phyloP scores from a whole-genome alignment of 2,797 vertebrate species.

The Pygocentrus nattereri region DNA sequence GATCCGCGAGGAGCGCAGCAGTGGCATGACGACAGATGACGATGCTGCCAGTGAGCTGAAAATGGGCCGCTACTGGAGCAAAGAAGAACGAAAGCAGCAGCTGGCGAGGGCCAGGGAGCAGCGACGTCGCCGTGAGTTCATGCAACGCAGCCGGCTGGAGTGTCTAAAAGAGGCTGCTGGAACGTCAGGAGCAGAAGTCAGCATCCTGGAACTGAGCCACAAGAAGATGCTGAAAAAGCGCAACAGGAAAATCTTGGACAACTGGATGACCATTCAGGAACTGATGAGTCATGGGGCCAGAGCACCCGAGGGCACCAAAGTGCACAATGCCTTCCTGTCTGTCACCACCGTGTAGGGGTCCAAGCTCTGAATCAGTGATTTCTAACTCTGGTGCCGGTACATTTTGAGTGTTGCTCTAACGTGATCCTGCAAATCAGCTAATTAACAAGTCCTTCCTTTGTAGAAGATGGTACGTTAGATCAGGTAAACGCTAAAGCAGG shows the following conservation, averaged over 20 bases:
- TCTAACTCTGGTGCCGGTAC: background rate
- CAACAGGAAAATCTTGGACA: constrained; percentile 98
- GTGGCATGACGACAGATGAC: constrained; percentile 93
- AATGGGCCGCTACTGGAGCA: constrained; percentile 98
- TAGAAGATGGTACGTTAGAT: background rate
- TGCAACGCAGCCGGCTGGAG: constrained; percentile 93
- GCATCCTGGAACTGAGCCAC: constrained; percentile 96
- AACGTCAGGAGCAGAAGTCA: constrained; percentile 81
- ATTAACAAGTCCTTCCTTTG: background rate
- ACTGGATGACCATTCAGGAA: constrained; percentile 99
- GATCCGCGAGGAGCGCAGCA: constrained; percentile 94
- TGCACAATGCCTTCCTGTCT: constrained; percentile 96
- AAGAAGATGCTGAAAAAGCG: constrained; percentile 99
- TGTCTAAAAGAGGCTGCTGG: constrained; percentile 86
- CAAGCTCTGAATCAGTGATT: background rate
- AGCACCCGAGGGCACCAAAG: constrained; percentile 90
- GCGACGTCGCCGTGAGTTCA: constrained; percentile 90
- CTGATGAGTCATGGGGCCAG: constrained; percentile 95
- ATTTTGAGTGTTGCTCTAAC: background rate
- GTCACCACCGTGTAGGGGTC: constrained; percentile 91
- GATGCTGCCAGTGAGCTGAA: constrained; percentile 96
- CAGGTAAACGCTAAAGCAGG: background rate
- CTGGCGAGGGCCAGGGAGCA: constrained; percentile 92
- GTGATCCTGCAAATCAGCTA: background rate
- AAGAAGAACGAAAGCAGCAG: constrained; percentile 95